These are phyloP conservation scores for Cantharis rustica DNA, from an alignment of 2,888 invertebrate genomes.

Conservation along the genomic window DNA sequence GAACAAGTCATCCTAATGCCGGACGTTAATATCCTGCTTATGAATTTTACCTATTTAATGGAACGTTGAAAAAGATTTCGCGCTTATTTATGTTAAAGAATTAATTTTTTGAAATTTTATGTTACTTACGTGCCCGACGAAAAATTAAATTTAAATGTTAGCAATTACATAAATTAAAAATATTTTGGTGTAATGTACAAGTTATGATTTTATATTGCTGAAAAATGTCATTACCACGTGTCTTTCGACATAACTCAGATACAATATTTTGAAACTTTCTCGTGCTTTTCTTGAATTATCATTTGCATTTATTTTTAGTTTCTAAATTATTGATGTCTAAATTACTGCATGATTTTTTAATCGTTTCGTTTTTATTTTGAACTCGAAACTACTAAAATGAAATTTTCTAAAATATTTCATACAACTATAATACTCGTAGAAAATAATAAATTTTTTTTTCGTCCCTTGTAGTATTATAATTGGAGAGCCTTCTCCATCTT, in stretches of 20 bases:
- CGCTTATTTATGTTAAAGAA: background rate
- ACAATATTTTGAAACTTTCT: background rate
- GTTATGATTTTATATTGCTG: background rate
- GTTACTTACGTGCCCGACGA: background rate
- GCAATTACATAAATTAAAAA: background rate
- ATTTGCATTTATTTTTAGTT: background rate
- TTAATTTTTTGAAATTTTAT: background rate
- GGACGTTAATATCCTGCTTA: conserved; percentile 29
- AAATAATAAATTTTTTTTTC: too few species aligned
- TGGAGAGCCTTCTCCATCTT: too few species aligned
- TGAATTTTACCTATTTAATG: conserved; percentile 13
- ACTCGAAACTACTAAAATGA: too few species aligned
- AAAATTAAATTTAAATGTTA: background rate
- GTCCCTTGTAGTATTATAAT: too few species aligned
- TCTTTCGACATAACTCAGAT: background rate
- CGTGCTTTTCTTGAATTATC: background rate
- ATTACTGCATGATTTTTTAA: background rate
- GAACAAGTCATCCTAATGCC: conserved; percentile 21
- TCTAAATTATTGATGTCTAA: background rate
- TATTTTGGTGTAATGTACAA: background rate
- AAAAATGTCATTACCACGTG: background rate
- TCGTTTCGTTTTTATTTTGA: background rate
- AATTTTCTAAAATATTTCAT: too few species aligned
- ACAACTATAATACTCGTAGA: too few species aligned
- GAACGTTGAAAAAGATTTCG: background rate